Evolutionary conservation across 2,797 vertebrate species (phyloP).

Genomic region (Phrynocephalus forsythii): DNA sequence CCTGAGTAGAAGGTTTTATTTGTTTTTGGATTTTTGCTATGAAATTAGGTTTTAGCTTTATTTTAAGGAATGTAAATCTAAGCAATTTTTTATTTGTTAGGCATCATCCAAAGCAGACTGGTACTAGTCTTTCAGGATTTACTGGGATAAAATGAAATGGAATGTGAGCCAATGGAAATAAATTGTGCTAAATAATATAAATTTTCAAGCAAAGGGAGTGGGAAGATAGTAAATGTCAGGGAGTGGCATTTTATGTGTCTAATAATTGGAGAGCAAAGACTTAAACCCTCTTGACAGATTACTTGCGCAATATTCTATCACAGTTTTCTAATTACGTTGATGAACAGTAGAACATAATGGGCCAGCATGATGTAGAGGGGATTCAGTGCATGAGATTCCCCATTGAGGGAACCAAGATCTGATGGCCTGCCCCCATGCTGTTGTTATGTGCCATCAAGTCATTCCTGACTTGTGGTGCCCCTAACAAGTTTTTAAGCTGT

Average conservation of each 20-base stretch:
- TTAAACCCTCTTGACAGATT: too few relatives aligned
- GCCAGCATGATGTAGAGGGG: background rate
- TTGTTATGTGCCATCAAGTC: too few relatives aligned
- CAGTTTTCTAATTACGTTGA: too few relatives aligned
- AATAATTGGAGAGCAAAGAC: background rate
- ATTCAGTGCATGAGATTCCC: background rate
- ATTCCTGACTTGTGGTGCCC: too few relatives aligned
- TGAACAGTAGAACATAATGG: background rate
- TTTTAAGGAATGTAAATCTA: too few relatives aligned
- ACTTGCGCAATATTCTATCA: background rate
- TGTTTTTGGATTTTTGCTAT: too few relatives aligned
- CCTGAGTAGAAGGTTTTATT: background rate
- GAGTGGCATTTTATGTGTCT: background rate
- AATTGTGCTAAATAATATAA: background rate
- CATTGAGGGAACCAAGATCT: background rate
- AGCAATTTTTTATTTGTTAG: background rate
- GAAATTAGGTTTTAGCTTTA: too few relatives aligned
- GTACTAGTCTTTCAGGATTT: background rate
- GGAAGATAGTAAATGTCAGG: background rate
- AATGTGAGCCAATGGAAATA: background rate
- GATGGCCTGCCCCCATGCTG: too few relatives aligned
- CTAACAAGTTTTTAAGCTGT: too few relatives aligned
- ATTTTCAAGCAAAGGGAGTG: background rate
- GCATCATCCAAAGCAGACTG: background rate
- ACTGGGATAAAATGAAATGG: background rate